These are phyloP conservation scores for Rousettus leschenaultii DNA, from an alignment of 2,113 vertebrate species.

Conservation along the genomic window DNA sequence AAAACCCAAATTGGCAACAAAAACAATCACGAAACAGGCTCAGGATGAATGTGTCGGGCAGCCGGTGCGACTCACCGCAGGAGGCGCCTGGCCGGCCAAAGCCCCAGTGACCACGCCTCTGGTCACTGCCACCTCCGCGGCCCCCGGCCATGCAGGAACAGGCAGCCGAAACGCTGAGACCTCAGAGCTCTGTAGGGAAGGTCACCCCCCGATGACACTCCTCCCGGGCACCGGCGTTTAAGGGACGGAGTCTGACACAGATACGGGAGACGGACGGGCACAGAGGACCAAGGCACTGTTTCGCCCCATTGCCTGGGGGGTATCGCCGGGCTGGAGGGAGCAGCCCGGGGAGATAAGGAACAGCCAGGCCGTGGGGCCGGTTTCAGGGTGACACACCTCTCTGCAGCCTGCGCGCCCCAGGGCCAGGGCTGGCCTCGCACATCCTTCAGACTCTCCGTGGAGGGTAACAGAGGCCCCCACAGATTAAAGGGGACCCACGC, in stretches of 20 bases:
- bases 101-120: fast-evolving
- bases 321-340: not conserved
- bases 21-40: not conserved
- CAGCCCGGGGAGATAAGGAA: no score
- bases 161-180: not conserved
- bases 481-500: fast-evolving
- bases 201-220: fast-evolving
- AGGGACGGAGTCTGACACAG: fast-evolving
- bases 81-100: not conserved
- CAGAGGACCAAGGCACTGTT: not conserved
- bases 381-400: no score
- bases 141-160: no score
- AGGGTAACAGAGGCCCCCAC: not conserved
- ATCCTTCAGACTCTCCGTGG: not conserved
- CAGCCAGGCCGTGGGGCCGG: no score
- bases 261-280: not conserved
- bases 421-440: not conserved
- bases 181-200: no score
- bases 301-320: no score
- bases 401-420: no score
- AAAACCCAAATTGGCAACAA: not conserved
- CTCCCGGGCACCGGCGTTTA: not conserved
- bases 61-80: fast-evolving
- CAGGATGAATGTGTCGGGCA: not conserved
- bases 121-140: no score